Evolutionary conservation across 2,113 vertebrate species (phyloP), one percentile per base, ranked within the genome.

Genomic region (Apteryx mantelli): DNA sequence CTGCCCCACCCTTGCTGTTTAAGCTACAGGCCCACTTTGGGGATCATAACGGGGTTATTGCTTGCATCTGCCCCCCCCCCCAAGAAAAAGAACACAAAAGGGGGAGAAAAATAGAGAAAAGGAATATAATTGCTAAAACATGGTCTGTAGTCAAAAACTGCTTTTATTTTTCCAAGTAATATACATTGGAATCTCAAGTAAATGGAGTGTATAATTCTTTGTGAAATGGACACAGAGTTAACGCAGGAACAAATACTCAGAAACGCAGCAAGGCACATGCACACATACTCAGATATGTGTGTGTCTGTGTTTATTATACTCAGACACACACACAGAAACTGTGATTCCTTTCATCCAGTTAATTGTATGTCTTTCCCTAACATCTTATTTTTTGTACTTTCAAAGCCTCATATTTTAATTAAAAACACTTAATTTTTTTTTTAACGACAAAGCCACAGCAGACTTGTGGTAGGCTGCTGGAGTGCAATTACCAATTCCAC

Each of bases 121-220:
- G 13, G 16, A 82, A 92, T 77, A 91, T 93, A 97, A 97, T 95
- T 97, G 88, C 75, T 95, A 97, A 97, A 97, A 91, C 48, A 46
- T 91, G 95, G 80, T 8, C 60, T 64, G 21, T 56, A 70, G 40
- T 93, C 82, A 46, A 53, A 71, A 96, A 89, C 14, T 61, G 48
- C 21, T 63, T 46, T 88, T 85, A 71, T 79, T 69, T 4, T 28
- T 26, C 70, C 79, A 74, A 96, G 96, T 73, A 96, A 96, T 94
- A 96, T 91, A 89, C 88, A 89, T 65, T 96, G 95, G 96, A 95
- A 96, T 97, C 86, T 97, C 89, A 81, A 97, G 85, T 76, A 92
- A 88, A 96, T 93, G 64, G 69, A 95, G 94, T 89, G 92, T 96
- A 48, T 93, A 86, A 97, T 96, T 96, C 82, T 80, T 91, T 91